Base-by-base conservation (phyloP, 2,888 invertebrate genomes). In the Orthonevra nobilis region DNA sequence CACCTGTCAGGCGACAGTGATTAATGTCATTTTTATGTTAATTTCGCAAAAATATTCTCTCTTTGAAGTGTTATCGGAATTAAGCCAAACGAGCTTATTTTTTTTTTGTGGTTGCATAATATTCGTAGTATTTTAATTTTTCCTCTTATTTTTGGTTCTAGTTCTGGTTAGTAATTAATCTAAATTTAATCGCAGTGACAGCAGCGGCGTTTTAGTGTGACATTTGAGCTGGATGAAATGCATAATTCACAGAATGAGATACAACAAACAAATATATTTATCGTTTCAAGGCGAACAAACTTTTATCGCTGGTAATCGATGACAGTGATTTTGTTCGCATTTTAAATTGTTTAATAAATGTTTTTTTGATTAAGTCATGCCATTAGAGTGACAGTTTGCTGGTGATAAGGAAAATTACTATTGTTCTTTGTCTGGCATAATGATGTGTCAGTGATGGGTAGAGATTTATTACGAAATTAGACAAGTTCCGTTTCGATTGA, bases 11-110 rank as follows among this genome's bases (percentile, higher is more conserved):
- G 38, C 32, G n/a, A 10, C 36, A 14, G 26, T 72, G 77, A 77
- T 70, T 77, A 77, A 77, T 77, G 72, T 66, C 77, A 77, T 19
- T 77, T 77, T 77, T 77, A 77, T 77, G 77, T 19, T 64, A 72
- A 77, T 77, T 77, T 63, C 3, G 66, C 60, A 60, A 66, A 66
- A 40, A 30, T 50, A 32, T 9, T 46, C 26, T 32, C 32, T 44
- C 34, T 46, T 36, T 69, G 23, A 69, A 60, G 40, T 50, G 12
- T 30, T 70, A 63, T 30, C 20, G 61, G n/a, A 30, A 7, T 38
- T n/a, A n/a, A 15, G 70, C 36, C 28, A 70, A 54, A 26, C 15
- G 12, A 44, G 42, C 56, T 36, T 63, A 63, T 69, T 36, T 54
- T 32, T 66, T 42, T 17, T 61, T 12, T 42, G 30, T 26, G 61